Evolutionary conservation across 2,888 invertebrate genomes (phyloP), one percentile per base, ranked within the genome.

Genomic region (Amiota communis): DNA sequence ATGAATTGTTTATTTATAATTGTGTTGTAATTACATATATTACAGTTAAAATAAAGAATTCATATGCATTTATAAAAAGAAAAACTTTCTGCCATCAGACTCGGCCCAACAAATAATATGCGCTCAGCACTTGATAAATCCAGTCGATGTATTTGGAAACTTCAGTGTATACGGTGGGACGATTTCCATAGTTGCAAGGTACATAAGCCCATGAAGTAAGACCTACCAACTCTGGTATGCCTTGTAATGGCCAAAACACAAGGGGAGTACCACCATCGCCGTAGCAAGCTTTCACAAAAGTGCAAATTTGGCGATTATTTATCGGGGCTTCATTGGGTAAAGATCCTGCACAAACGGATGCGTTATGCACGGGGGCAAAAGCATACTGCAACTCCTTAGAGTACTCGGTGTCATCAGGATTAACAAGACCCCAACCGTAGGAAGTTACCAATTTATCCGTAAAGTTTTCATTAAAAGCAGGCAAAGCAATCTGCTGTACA

Each of bases 401-500:
- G 71, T 80, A 87, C 47, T 76, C 74, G 20, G 74, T 73, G 4
- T 69, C 79, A 11, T 85, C 80, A 12, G 74, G 71, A 49, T 81
- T 72, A 2, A 81, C 79, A 17, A 87, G 74, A 6, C 87, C 87
- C 87, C 87, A 87, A 61, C 87, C 88, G 23, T 87, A 87, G 47
- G 76, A 78, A 0, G 75, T 75, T 1, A 75, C 67, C n/a, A 78
- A 76, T 73, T 81, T 78, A 47, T 75, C 80, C 17, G 73, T 77
- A 65, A 78, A 87, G 4, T 80, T 75, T 64, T 87, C 86, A 0
- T 81, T 71, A 8, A 72, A 53, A 63, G 78, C 78, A 36, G 91
- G 91, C 74, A 91, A 76, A 1, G 87, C 77, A 9, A 90, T 86
- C 51, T 89, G 86, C 73, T 87, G 83, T 10, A 91, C 89, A 10